Evolutionary conservation across 1,140 invertebrate species (phyloP).

Genomic region (Bombus waltoni): DNA sequence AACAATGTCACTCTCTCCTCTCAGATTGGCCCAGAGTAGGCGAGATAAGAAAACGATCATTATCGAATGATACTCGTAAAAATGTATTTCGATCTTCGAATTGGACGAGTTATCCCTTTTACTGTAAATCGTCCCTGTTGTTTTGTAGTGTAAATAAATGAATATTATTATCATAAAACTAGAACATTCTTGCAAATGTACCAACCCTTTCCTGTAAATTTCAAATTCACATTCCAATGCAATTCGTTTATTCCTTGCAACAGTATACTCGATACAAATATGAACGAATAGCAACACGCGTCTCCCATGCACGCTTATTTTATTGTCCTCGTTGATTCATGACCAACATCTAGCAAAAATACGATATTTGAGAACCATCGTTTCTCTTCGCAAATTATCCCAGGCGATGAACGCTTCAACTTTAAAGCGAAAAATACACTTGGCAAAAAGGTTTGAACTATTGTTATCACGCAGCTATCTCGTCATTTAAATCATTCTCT

Average conservation of each 20-base stretch:
- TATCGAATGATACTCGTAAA: background rate
- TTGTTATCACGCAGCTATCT: background rate
- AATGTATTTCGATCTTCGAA: constrained; percentile 6
- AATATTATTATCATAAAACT: constrained; percentile 77
- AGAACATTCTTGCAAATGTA: too few relatives aligned
- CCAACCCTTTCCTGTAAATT: background rate
- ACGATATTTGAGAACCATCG: background rate
- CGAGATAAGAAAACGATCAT: background rate
- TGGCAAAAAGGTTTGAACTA: background rate
- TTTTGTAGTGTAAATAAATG: constrained; percentile 82
- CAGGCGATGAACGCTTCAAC: background rate
- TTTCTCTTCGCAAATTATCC: background rate
- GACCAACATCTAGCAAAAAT: constrained; percentile 29
- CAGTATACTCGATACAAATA: constrained; percentile 11
- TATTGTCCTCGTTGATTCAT: background rate
- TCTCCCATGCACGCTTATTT: background rate
- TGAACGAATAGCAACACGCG: background rate
- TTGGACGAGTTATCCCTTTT: constrained; percentile 56
- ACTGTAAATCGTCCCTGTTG: constrained; percentile 75
- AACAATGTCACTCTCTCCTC: background rate
- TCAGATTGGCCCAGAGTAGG: background rate
- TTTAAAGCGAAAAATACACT: background rate
- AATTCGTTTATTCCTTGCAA: background rate
- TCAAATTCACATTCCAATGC: background rate
- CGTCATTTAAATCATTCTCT: background rate